These are phyloP conservation scores for Ciconia nigra DNA, from an alignment of 2,797 vertebrate genomes.

Conservation along the genomic window DNA sequence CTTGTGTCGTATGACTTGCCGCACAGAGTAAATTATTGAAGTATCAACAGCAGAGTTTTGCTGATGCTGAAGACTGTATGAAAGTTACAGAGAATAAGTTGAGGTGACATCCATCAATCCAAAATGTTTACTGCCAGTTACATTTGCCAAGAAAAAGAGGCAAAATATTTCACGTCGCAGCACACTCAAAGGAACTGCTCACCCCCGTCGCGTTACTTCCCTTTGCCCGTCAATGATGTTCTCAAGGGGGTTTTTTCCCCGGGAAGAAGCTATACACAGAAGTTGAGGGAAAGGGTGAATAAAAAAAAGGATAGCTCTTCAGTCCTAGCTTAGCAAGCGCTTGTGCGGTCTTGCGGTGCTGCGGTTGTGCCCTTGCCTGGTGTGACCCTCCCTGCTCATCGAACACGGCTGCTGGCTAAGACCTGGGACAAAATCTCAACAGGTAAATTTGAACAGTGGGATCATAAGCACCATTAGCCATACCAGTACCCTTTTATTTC, in stretches of 20 bases:
- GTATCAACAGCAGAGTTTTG: not conserved
- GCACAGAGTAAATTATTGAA: not conserved
- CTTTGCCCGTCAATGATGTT: not conserved
- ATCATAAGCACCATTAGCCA: not conserved
- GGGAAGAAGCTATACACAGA: not conserved
- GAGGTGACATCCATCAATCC: not conserved
- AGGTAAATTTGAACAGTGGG: not conserved
- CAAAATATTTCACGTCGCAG: fast-evolving
- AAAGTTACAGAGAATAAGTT: not conserved
- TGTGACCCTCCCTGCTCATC: not conserved
- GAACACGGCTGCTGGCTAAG: not conserved
- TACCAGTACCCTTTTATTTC: not conserved
- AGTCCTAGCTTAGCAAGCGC: fast-evolving
- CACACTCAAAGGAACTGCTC: not conserved
- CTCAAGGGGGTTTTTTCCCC: not conserved
- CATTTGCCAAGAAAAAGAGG: not conserved
- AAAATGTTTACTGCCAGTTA: not conserved
- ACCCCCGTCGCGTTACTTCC: not conserved
- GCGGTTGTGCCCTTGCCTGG: not conserved
- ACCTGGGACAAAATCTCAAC: not conserved
- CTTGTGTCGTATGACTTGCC: not conserved
- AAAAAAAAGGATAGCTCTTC: not conserved
- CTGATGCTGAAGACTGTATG: not conserved
- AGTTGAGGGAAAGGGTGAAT: not conserved
- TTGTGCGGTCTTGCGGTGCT: fast-evolving